Evolutionary conservation across 2,113 vertebrate genomes (phyloP).

Genomic region (Chionis minor): DNA sequence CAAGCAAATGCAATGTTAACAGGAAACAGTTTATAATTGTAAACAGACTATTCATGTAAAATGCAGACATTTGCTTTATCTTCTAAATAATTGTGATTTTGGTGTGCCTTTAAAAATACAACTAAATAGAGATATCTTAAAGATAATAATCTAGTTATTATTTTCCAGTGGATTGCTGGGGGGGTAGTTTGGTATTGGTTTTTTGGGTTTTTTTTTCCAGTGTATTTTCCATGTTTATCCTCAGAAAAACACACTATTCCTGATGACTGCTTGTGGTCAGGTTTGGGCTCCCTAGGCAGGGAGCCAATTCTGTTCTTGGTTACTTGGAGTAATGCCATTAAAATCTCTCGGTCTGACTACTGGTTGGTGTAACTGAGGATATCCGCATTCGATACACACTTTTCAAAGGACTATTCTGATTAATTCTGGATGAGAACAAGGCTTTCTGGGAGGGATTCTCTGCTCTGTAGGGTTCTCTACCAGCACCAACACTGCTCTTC

Average conservation of each 20-base stretch:
- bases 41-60: neutral
- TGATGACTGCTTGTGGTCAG: neutral
- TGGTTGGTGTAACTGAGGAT: neutral
- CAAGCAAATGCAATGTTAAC: neutral
- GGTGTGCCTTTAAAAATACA: neutral
- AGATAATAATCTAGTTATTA: neutral
- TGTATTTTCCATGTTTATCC: neutral
- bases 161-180: neutral
- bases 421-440: neutral
- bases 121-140: neutral
- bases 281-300: neutral
- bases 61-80: neutral
- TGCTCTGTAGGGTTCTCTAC: neutral
- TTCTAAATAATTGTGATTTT: neutral
- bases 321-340: neutral
- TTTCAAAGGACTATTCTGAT: neutral
- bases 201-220: neutral
- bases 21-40: neutral
- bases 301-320: neutral
- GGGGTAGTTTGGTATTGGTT: neutral
- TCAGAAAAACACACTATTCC: neutral
- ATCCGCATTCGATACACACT: neutral
- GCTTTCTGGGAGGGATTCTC: neutral
- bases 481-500: neutral
- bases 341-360: neutral